These are phyloP conservation scores for Echiichthys vipera DNA, from an alignment of 2,797 vertebrate species.

Conservation along the genomic window DNA sequence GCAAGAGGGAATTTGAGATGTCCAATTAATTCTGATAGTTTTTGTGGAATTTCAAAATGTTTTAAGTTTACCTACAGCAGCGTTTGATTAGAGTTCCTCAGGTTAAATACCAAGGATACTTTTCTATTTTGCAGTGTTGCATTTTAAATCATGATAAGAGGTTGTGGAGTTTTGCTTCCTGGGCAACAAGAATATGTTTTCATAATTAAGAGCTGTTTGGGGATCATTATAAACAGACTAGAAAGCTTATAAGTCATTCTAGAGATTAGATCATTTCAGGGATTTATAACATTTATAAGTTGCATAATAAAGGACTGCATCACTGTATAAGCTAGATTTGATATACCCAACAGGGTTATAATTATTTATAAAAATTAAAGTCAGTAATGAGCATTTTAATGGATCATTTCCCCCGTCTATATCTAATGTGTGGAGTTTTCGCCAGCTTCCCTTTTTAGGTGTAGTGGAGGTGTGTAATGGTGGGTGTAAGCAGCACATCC, in stretches of 20 bases:
- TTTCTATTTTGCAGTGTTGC: neutral
- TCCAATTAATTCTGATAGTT: too few species aligned
- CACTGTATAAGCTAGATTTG: slow-evolving; percentile 6
- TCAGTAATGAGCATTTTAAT: neutral
- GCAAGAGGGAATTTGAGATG: too few species aligned
- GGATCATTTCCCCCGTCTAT: neutral
- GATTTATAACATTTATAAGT: slow-evolving; percentile 35
- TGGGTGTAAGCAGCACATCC: slow-evolving; percentile 27
- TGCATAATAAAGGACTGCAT: slow-evolving; percentile 16
- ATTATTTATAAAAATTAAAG: slow-evolving; percentile 13
- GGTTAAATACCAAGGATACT: too few species aligned
- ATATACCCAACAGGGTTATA: neutral
- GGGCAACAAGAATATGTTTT: slow-evolving; percentile 12
- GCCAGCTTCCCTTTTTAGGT: neutral
- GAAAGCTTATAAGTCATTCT: slow-evolving; percentile 9
- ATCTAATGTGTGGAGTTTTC: neutral
- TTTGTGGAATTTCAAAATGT: too few species aligned
- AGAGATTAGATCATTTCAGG: slow-evolving; percentile 13
- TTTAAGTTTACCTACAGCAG: too few species aligned
- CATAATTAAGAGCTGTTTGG: slow-evolving; percentile 11
- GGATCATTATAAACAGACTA: slow-evolving; percentile 5
- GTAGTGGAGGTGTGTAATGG: slow-evolving; percentile 19
- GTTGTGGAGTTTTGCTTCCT: neutral
- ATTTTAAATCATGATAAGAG: slow-evolving; percentile 23
- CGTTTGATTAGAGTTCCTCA: too few species aligned